Conservation (phyloP, 2,888 invertebrate genomes). For the Spodoptera picta region DNA sequence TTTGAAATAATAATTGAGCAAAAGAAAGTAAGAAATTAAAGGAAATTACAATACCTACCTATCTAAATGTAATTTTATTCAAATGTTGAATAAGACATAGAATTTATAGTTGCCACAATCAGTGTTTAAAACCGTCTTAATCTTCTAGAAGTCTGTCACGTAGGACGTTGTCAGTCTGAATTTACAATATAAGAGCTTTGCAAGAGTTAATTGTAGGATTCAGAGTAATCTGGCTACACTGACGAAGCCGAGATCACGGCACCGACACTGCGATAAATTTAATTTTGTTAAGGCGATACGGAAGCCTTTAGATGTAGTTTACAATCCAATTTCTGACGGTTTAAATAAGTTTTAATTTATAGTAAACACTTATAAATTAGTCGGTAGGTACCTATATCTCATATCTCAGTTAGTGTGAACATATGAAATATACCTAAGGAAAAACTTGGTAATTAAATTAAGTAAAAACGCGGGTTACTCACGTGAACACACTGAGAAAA, state of each 20-base stretch:
- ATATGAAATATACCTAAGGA: no score
- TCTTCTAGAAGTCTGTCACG: slow-evolving; percentile 58
- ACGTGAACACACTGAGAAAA: no score
- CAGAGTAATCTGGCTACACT: slow-evolving; percentile 55
- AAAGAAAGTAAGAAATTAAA: no score
- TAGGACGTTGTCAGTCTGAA: slow-evolving; percentile 53
- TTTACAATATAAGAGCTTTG: slow-evolving; percentile 59
- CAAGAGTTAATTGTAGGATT: slow-evolving; percentile 65
- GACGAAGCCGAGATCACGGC: slow-evolving; percentile 28
- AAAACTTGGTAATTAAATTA: no score
- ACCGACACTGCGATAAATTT: slow-evolving; percentile 48
- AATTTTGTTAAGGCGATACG: slow-evolving; percentile 59
- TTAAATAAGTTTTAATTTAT: slow-evolving; percentile 6
- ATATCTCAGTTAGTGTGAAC: no score
- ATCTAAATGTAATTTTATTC: neutral
- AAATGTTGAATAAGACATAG: slow-evolving; percentile 3
- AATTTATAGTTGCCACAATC: slow-evolving; percentile 36
- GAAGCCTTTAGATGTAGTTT: slow-evolving; percentile 20
- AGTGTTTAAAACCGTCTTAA: slow-evolving; percentile 43
- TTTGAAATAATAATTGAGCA: neutral
- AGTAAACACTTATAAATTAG: no score
- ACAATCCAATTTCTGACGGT: no score
- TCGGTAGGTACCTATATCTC: no score
- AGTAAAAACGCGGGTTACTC: no score
- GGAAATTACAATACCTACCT: no score